Base-by-base conservation (phyloP, 2,888 invertebrate species). In the Nomada goodeniana region DNA sequence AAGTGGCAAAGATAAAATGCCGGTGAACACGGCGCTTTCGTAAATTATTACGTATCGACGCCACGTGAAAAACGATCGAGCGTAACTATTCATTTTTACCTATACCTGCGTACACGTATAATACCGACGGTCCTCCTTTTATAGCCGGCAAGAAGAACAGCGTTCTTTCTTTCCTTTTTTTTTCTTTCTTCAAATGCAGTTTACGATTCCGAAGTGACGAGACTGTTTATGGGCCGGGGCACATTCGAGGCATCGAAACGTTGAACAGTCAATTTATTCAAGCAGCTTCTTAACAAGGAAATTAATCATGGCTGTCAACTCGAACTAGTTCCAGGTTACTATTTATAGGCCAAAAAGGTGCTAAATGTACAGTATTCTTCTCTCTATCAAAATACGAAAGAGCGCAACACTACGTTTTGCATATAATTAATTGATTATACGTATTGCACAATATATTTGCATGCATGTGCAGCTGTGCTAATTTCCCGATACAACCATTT, bases 261-360 rank as follows among this genome's bases (percentile, higher is more conserved):
- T 53, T 67, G 61, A 61, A 68, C 68, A 55, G 67, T 80, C 71
- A 80, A 75, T 83, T 74, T 77, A 59, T 72, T 50, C 29, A 29
- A 29, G 55, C 50, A 67, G 64, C 52, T 26, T n/a, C 63, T 71
- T 72, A 68, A 64, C 57, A 53, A 52, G 44, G 36, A 72, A 75
- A 77, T 81, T 74, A 84, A 83, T 76, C 73, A 74, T 52, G 36
- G 52, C 44, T 55, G 80, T 61, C 67, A 18, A 13, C 50, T n/a
- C 44, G 59, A 76, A 71, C 52, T 83, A 73, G 67, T 65, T 65
- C 15, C 47, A 44, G 44, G 36, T 29, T 7, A 20, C 15, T 36
- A 23, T 50, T 42, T 36, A 26, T 26, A 50, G 11, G 4, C 18
- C 47, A 26, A 18, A 3, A 23, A 64, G 47, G 11, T 47, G 47